Conservation (phyloP, 2,113 vertebrate genomes). For the Numida meleagris region DNA sequence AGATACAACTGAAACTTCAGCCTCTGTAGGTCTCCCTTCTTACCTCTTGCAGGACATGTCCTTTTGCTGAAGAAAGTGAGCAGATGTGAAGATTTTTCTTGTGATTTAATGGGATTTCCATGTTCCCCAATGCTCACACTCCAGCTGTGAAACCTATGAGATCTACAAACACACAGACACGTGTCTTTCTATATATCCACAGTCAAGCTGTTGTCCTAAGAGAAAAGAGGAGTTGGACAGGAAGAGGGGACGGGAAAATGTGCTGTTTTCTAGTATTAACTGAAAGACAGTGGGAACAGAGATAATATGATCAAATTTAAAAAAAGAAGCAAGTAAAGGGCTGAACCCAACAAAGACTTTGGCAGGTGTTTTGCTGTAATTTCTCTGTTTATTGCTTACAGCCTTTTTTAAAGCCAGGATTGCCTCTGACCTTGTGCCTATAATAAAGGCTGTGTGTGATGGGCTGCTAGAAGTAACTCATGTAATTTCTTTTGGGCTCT, state of each 20-base stretch:
- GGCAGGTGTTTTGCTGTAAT: neutral
- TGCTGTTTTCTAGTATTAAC: neutral
- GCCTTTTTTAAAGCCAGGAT: neutral
- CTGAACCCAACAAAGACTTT: neutral
- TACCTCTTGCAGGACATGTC: neutral
- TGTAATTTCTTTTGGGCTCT: neutral
- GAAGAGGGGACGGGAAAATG: neutral
- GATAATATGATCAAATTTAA: neutral
- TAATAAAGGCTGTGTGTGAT: neutral
- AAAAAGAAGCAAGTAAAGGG: constrained; percentile 4
- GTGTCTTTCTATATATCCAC: neutral
- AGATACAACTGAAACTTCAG: neutral
- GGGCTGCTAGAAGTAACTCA: neutral
- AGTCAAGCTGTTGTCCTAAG: neutral
- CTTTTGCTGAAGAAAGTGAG: neutral
- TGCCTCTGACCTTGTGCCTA: neutral
- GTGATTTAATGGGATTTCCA: neutral
- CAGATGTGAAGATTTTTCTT: neutral
- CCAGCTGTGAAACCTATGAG: neutral
- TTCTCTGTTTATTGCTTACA: neutral
- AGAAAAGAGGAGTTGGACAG: neutral
- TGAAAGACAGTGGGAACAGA: neutral
- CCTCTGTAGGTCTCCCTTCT: neutral
- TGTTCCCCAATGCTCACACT: neutral
- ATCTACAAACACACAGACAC: neutral